phyloP scores from a whole-genome alignment of 2,888 invertebrate genomes.

The Dysmachus trigonus region DNA sequence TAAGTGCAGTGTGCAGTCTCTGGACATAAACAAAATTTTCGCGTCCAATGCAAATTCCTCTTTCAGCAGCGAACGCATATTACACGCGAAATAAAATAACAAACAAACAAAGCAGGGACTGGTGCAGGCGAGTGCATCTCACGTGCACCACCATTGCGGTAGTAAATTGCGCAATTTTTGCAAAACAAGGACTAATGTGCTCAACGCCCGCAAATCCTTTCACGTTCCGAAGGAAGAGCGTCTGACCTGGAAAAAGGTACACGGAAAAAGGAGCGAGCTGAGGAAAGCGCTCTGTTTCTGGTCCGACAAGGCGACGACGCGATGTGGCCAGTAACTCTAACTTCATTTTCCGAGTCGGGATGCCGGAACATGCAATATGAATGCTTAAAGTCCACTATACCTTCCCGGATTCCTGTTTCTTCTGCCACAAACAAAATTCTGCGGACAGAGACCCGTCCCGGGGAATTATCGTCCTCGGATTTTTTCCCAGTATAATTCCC shows the following conservation, averaged over 20 bases:
- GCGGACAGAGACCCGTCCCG: background rate
- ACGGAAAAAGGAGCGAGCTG: background rate
- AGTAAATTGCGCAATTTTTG: conserved; percentile 12
- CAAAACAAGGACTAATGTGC: conserved; percentile 20
- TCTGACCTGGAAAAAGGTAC: background rate
- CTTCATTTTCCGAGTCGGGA: background rate
- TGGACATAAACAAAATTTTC: background rate
- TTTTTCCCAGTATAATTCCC: background rate
- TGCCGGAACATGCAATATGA: background rate
- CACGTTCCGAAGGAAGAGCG: background rate
- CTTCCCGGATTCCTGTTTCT: background rate
- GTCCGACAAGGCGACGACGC: background rate
- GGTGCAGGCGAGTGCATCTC: background rate
- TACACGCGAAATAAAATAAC: background rate
- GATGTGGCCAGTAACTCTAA: background rate
- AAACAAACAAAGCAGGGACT: background rate
- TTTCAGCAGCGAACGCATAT: background rate
- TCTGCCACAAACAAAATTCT: background rate
- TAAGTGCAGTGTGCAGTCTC: background rate
- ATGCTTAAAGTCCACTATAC: background rate
- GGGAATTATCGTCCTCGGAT: background rate
- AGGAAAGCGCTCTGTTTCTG: background rate
- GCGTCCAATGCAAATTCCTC: background rate
- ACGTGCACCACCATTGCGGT: background rate
- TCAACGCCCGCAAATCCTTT: conserved; percentile 13